Conservation (phyloP, 2,113 vertebrate genomes). For the Saguinus midas region DNA sequence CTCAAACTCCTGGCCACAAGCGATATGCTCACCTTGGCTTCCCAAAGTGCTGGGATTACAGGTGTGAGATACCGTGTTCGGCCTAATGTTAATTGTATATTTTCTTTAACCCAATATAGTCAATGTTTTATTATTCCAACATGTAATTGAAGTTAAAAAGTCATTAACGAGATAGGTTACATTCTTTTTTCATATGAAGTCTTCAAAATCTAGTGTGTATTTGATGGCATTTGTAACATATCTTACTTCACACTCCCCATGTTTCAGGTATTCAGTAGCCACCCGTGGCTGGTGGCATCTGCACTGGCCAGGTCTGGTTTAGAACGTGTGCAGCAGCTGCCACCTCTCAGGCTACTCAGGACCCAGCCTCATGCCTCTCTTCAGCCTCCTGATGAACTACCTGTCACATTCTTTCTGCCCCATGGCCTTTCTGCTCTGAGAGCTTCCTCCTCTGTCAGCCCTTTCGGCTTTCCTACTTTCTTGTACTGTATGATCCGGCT, state of each 20-base stretch:
- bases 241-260: not conserved
- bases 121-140: not conserved
- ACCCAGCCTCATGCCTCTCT: rapidly evolving
- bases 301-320: not conserved
- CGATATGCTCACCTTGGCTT: too few relatives aligned
- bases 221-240: not conserved
- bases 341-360: not conserved
- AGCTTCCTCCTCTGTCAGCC: not conserved
- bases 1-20: too few relatives aligned
- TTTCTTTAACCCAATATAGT: not conserved
- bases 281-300: rapidly evolving
- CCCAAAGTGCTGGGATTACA: too few relatives aligned
- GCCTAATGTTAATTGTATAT: not conserved
- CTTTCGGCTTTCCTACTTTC: not conserved
- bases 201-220: not conserved
- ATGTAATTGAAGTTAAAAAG: not conserved
- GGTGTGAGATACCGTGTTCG: too few relatives aligned
- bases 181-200: not conserved
- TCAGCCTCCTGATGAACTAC: not conserved
- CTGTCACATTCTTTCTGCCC: not conserved
- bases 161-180: not conserved
- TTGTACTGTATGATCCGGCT: not conserved
- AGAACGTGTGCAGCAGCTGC: not conserved
- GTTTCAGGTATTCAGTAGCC: not conserved
- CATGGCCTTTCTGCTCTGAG: not conserved